Evolutionary conservation across 2,888 invertebrate species (phyloP).

Genomic region (Dorcus parallelipipedus): DNA sequence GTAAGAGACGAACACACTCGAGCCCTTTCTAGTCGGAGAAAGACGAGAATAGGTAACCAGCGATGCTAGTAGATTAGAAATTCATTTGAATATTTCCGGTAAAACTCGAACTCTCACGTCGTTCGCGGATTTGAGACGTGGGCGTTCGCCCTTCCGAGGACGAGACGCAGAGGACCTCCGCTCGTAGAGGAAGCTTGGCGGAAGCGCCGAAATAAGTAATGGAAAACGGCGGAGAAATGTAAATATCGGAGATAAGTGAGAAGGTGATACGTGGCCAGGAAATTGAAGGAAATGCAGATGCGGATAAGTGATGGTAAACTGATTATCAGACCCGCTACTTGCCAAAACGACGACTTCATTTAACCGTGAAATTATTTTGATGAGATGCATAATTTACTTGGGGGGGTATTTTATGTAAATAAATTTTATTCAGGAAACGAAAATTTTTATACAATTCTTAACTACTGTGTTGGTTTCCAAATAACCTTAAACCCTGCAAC

Average conservation of each 20-base stretch:
- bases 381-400: too few species aligned
- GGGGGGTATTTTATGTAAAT: too few species aligned
- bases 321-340: slow-evolving; percentile 28
- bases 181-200: slow-evolving; percentile 10
- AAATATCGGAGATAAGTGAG: slow-evolving; percentile 34
- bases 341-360: slow-evolving; percentile 8
- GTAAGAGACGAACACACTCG: slow-evolving; percentile 12
- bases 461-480: too few species aligned
- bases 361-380: slow-evolving; percentile 12
- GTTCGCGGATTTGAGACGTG: slow-evolving; percentile 1
- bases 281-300: slow-evolving; percentile 41
- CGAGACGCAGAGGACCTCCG: not conserved
- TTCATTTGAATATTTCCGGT: slow-evolving; percentile 53
- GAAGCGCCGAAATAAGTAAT: slow-evolving; percentile 24
- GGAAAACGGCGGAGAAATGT: slow-evolving; percentile 32
- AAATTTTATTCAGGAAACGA: too few species aligned
- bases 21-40: not conserved
- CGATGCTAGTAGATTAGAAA: slow-evolving; percentile 48
- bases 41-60: slow-evolving; percentile 5
- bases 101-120: slow-evolving; percentile 16
- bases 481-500: too few species aligned
- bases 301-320: slow-evolving; percentile 39
- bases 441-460: too few species aligned
- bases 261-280: slow-evolving; percentile 34
- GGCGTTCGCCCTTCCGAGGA: not conserved